Percentiles rank a stretch among this genome's conserved stretches.
Evolutionary conservation across 2,113 vertebrate genomes (phyloP).

Genomic region (Brachyhypopomus gauderio): DNA sequence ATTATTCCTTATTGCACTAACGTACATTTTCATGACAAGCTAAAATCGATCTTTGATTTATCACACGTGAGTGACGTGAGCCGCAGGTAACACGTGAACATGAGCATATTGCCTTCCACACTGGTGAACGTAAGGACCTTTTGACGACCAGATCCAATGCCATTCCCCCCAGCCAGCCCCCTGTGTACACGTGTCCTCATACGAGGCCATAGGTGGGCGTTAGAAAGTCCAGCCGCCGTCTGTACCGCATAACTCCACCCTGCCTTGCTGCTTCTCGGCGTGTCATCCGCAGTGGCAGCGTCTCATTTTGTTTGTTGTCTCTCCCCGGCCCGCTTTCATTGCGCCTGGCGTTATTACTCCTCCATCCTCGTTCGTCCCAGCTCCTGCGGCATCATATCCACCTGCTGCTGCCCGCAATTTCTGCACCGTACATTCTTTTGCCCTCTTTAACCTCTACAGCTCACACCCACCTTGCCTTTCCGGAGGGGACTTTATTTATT

Average conservation of each 20-base stretch:
- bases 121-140: background rate
- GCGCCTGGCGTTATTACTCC: slow-evolving; percentile 7
- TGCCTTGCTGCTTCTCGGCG: background rate
- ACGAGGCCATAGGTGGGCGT: background rate
- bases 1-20: too few relatives aligned
- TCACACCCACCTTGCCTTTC: background rate
- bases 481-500: too few relatives aligned
- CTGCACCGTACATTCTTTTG: background rate
- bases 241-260: background rate
- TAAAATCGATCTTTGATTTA: background rate
- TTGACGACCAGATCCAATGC: background rate
- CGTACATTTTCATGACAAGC: too few relatives aligned
- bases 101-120: background rate
- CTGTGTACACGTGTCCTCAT: background rate
- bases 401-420: background rate
- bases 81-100: background rate
- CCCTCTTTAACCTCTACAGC: slow-evolving; percentile 11
- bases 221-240: background rate
- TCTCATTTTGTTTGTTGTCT: background rate
- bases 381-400: background rate
- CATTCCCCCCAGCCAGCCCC: background rate
- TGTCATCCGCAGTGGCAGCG: background rate
- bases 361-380: background rate
- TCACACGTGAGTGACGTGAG: background rate
- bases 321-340: slow-evolving; percentile 7